Evolutionary conservation across 2,888 invertebrate genomes (phyloP).

Genomic region (Dryadula phaetusa): DNA sequence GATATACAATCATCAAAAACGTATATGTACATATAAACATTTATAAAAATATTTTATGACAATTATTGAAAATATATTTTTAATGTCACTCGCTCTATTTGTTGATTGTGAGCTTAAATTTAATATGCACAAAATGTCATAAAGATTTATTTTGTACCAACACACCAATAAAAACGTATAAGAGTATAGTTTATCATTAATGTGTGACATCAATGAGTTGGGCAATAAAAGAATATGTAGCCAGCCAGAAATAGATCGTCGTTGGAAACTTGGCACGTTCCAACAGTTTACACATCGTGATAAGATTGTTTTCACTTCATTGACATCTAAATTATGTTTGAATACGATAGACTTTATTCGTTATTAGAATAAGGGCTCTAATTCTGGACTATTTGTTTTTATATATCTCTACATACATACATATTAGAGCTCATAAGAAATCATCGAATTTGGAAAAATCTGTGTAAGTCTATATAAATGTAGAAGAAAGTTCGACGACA

Average conservation of each 20-base stretch:
- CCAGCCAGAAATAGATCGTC: conserved; percentile 31
- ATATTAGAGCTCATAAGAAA: too few relatives aligned
- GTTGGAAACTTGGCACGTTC: conserved; percentile 29
- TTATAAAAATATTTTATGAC: too few relatives aligned
- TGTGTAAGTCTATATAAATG: background rate
- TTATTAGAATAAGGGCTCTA: conserved; percentile 1
- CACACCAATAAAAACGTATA: conserved; percentile 10
- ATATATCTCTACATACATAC: background rate
- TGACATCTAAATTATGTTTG: conserved; percentile 18
- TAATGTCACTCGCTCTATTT: too few relatives aligned
- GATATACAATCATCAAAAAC: too few relatives aligned
- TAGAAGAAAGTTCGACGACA: too few relatives aligned
- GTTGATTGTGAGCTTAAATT: too few relatives aligned
- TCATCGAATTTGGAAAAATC: background rate
- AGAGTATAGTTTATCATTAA: conserved; percentile 39
- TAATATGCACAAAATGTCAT: conserved; percentile 1
- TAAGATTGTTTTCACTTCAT: conserved; percentile 29
- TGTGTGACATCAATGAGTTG: conserved; percentile 42
- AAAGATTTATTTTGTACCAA: conserved; percentile 15
- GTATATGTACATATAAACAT: too few relatives aligned
- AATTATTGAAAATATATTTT: too few relatives aligned
- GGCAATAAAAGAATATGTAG: conserved; percentile 39
- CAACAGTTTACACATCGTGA: conserved; percentile 33
- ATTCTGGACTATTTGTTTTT: background rate
- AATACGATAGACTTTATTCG: background rate